Conservation (phyloP, 37 sponge, comb jelly and placozoan species). For the Dysidea cf. avara region DNA sequence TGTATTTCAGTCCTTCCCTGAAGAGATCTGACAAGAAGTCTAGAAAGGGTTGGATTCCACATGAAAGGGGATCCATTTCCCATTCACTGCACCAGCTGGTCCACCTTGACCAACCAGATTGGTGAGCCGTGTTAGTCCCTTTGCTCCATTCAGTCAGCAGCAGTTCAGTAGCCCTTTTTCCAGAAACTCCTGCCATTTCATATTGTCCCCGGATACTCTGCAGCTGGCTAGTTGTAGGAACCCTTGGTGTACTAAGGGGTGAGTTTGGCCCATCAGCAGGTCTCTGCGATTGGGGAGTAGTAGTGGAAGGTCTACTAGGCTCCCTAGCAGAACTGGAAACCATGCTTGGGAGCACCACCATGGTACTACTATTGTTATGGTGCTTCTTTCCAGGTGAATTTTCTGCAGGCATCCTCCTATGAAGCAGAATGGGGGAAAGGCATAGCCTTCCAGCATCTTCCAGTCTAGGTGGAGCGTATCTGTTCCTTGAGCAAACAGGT, state of each 20-base stretch:
- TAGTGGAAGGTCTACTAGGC: slow-evolving; percentile 10
- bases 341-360: slow-evolving; percentile 36
- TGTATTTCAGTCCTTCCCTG: slow-evolving; percentile 19
- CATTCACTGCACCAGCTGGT: slow-evolving; percentile 31
- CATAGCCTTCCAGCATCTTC: slow-evolving; percentile 25
- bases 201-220: slow-evolving; percentile 42
- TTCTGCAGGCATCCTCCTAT: slow-evolving; percentile 48
- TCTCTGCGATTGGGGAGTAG: slow-evolving; percentile 2
- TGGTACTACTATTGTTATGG: slow-evolving; percentile 36
- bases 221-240: slow-evolving; percentile 45
- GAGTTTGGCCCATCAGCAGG: slow-evolving; percentile 17
- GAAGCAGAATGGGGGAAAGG: slow-evolving; percentile 59
- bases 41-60: slow-evolving; percentile 13
- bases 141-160: slow-evolving; percentile 25
- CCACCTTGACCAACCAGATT: slow-evolving; percentile 40
- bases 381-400: slow-evolving; percentile 2
- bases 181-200: slow-evolving; percentile 13
- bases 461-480: slow-evolving; percentile 32
- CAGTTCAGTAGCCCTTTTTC: slow-evolving; percentile 17
- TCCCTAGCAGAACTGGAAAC: slow-evolving; percentile 43
- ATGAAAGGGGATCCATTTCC: slow-evolving; percentile 37
- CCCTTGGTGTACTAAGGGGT: not conserved
- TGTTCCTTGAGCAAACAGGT: slow-evolving; percentile 38
- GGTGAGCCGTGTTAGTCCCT: slow-evolving; percentile 37
- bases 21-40: slow-evolving; percentile 32